phyloP scores from a whole-genome alignment of 2,888 invertebrate genomes.

The Drosophila mimetica region DNA sequence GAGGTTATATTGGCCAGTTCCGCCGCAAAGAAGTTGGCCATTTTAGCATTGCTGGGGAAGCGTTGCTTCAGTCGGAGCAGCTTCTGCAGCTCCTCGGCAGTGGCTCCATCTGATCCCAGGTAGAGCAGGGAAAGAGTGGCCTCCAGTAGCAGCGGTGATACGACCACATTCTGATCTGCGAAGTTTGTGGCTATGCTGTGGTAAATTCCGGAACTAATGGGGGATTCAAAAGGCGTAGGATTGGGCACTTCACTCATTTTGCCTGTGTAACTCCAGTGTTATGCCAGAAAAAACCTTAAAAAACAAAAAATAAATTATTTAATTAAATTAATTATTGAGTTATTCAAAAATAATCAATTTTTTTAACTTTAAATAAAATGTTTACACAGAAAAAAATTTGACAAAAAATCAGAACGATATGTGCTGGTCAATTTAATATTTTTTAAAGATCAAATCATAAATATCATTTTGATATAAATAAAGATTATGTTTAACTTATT shows the following conservation, averaged over 20 bases:
- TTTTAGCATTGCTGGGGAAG: conserved; percentile 71
- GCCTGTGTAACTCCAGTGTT: neutral
- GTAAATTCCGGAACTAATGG: conserved; percentile 64
- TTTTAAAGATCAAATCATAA: no score
- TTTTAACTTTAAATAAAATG: no score
- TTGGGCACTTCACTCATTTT: conserved; percentile 57
- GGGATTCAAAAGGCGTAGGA: conserved; percentile 34
- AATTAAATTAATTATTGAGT: no score
- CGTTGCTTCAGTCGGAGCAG: conserved; percentile 70
- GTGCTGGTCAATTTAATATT: no score
- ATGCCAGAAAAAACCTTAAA: neutral
- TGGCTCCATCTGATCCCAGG: conserved; percentile 88
- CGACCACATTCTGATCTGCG: conserved; percentile 70
- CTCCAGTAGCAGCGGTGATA: conserved; percentile 87
- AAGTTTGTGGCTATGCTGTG: conserved; percentile 59
- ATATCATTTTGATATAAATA: no score
- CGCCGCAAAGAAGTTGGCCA: conserved; percentile 78
- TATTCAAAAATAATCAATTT: no score
- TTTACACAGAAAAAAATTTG: no score
- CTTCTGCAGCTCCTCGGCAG: conserved; percentile 76
- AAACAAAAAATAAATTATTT: no score
- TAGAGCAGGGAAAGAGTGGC: conserved; percentile 89
- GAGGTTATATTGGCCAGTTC: conserved; percentile 64
- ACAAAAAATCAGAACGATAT: no score
- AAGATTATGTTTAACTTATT: no score